Percentiles rank a stretch among this genome's conserved stretches.
Evolutionary conservation across 2,888 invertebrate species (phyloP).

Genomic region (Barypeithes pellucidus): DNA sequence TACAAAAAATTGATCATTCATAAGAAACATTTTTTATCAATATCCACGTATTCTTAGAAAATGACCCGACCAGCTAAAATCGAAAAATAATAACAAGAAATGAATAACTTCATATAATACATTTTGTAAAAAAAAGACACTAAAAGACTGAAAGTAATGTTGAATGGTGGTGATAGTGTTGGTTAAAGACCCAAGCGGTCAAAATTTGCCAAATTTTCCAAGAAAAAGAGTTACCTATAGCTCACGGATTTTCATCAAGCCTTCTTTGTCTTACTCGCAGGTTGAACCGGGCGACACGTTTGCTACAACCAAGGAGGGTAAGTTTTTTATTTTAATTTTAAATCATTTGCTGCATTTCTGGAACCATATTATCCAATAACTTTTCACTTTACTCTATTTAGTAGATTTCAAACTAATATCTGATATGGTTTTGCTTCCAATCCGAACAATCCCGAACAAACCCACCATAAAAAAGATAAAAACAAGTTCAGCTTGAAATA

Average conservation of each 20-base stretch:
- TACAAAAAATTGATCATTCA: no score
- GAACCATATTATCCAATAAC: no score
- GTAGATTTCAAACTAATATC: no score
- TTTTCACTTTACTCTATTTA: no score
- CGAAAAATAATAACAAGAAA: background rate
- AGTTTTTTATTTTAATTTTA: slow-evolving; percentile 57
- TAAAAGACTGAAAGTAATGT: slow-evolving; percentile 61
- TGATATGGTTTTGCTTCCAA: no score
- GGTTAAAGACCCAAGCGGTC: slow-evolving; percentile 76
- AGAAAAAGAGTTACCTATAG: slow-evolving; percentile 67
- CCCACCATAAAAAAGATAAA: no score
- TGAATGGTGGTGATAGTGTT: slow-evolving; percentile 82
- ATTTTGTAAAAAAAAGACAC: slow-evolving; percentile 10
- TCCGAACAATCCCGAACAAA: no score
- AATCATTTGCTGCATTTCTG: no score
- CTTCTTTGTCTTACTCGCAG: slow-evolving; percentile 66
- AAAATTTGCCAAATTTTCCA: slow-evolving; percentile 61
- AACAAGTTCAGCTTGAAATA: no score
- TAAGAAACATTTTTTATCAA: no score
- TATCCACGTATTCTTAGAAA: no score
- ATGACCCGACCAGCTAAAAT: background rate
- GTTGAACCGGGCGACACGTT: slow-evolving; percentile 83
- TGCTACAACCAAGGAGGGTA: slow-evolving; percentile 92
- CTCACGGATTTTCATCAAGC: slow-evolving; percentile 68
- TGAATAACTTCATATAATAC: background rate